phyloP scores from a whole-genome alignment of 2,113 vertebrate species.

The Talpa occidentalis region DNA sequence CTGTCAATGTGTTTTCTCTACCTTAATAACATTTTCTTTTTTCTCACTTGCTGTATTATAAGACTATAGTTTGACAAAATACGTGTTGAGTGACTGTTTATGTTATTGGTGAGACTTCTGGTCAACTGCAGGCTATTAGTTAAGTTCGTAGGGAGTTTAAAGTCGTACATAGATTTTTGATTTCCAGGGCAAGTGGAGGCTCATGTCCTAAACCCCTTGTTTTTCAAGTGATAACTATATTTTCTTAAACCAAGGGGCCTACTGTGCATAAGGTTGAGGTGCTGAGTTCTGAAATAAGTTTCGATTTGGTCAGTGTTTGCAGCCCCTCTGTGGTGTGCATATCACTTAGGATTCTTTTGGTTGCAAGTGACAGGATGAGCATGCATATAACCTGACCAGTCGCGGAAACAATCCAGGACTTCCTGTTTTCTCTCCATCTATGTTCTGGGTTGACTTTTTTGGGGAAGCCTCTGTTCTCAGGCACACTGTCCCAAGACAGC shows the following conservation, averaged over 20 bases:
- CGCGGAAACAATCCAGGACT: background rate
- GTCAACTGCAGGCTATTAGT: too few relatives aligned
- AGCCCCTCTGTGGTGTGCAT: background rate
- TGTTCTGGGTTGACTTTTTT: background rate
- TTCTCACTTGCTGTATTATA: too few relatives aligned
- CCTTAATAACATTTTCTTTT: too few relatives aligned
- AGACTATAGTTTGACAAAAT: too few relatives aligned
- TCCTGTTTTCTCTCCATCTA: background rate
- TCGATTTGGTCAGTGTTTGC: background rate
- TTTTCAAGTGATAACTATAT: too few relatives aligned
- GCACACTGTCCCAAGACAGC: background rate
- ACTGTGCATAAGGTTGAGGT: rapidly evolving
- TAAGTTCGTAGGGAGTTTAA: too few relatives aligned
- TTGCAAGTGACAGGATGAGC: background rate
- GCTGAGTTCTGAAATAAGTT: background rate
- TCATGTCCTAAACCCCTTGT: too few relatives aligned
- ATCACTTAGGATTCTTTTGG: background rate
- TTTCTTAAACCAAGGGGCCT: background rate
- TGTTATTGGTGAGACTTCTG: too few relatives aligned
- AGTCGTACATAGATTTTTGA: too few relatives aligned
- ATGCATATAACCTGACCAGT: background rate
- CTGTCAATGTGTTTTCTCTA: too few relatives aligned
- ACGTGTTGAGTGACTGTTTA: too few relatives aligned
- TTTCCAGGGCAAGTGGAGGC: too few relatives aligned
- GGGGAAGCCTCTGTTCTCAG: background rate